phyloP scores from a whole-genome alignment of 2,888 invertebrate genomes.

The Dexiosoma caninum region DNA sequence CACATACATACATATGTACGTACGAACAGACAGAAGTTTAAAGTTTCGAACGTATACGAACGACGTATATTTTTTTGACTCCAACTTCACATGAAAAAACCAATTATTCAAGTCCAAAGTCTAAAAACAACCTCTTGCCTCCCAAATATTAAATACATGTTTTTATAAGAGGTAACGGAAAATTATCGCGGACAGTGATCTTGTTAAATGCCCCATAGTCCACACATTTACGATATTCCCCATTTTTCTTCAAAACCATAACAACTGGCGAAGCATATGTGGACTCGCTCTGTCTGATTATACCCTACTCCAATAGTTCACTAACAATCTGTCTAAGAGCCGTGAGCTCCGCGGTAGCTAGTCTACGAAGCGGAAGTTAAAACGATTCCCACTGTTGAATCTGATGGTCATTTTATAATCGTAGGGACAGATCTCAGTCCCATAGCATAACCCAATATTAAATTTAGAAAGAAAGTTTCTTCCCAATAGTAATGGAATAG shows the following conservation, averaged over 20 bases:
- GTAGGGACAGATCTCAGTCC: neutral
- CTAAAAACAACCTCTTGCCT: conserved; percentile 7
- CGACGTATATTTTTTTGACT: conserved; percentile 26
- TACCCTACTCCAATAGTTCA: too few species aligned
- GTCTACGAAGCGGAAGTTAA: neutral
- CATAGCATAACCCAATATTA: too few species aligned
- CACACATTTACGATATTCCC: conserved; percentile 23
- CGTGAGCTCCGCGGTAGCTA: neutral
- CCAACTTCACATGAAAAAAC: neutral
- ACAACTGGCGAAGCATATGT: too few species aligned
- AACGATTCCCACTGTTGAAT: neutral
- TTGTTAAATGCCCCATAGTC: conserved; percentile 31
- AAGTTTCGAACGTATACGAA: conserved; percentile 9
- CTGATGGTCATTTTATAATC: neutral
- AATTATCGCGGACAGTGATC: conserved; percentile 14
- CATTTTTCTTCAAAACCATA: conserved; percentile 22
- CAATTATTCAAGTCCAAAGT: too few species aligned
- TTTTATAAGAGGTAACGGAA: conserved; percentile 27
- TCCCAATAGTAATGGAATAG: too few species aligned
- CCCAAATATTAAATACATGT: conserved; percentile 14
- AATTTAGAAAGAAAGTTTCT: too few species aligned
- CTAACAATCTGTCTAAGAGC: neutral
- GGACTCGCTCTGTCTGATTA: too few species aligned
- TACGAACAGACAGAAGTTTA: neutral
- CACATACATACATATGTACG: neutral